Evolutionary conservation across 2,113 vertebrate genomes (phyloP), one percentile per base, ranked within the genome.

Genomic region (Petroica traversi): DNA sequence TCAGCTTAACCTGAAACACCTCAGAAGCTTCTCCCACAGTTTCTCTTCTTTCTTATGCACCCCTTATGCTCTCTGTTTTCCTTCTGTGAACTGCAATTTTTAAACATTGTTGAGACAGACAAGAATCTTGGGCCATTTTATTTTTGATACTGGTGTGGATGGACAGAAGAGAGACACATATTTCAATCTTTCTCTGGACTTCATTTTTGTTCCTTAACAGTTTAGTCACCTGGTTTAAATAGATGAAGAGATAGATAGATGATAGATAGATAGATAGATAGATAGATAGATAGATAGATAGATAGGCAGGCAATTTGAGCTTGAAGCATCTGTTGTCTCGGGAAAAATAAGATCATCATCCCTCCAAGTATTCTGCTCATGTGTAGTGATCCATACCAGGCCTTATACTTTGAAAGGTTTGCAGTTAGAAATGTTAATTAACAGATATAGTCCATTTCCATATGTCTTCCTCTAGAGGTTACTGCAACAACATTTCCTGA

Each of bases 391-490:
- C 92, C 69, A 52, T 51, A 86, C 58, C 69, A 92, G 49, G 71
- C 38, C 80, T 87, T 85, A 91, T 62, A 89, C 22, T 59, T 52
- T 10, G 9, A 59, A 86, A 78, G 12, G 23, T 63, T 79, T 92
- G 58, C 36, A 43, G 81, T 93, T 91, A 1, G 0, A 87, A 79
- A 95, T 79, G 58, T 89, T 88, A 95, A 97, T 95, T 93, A 97
- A 89, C 76, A 95, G 83, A 92, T 81, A 71, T 40, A 74, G 81
- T 91, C 62, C 69, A 62, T 93, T 94, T 97, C 85, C 52, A 92
- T 86, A 72, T 61, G 82, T 80, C 73, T 94, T 91, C 80, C 83
- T 96, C 83, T 96, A 97, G 98, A 97, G 95, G 96, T 97, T 97
- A 95, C 72, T 85, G 75, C 78, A 93, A 36, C 61, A 79, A 76